Conservation (phyloP, 2,797 vertebrate species). For the Sarcoramphus papa region DNA sequence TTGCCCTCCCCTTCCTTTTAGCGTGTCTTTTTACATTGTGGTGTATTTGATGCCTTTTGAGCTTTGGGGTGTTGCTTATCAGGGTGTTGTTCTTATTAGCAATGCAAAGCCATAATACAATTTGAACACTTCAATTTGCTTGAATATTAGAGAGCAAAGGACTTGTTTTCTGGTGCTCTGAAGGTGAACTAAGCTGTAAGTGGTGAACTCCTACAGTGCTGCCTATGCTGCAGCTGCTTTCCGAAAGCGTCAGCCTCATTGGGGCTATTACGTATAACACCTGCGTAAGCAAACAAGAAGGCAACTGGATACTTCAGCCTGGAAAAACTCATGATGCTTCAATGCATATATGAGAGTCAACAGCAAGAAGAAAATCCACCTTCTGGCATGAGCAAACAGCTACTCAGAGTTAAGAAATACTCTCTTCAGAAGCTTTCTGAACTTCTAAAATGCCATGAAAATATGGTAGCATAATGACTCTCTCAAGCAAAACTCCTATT, state of each 20-base stretch:
- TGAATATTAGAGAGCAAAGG: not conserved
- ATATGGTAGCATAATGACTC: not conserved
- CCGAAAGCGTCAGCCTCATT: not conserved
- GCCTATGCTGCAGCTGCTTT: not conserved
- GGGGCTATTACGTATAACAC: slow-evolving; percentile 28
- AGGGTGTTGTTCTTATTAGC: not conserved
- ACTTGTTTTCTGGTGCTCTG: not conserved
- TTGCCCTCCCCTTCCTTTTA: not conserved
- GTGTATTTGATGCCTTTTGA: not conserved
- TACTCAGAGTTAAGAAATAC: not conserved
- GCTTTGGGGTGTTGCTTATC: not conserved
- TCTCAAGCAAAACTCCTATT: not conserved
- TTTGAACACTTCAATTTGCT: not conserved
- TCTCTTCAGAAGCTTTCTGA: not conserved
- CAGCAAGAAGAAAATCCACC: not conserved
- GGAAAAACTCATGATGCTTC: slow-evolving; percentile 19
- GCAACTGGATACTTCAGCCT: slow-evolving; percentile 4
- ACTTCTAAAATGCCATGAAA: not conserved
- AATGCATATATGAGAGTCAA: not conserved
- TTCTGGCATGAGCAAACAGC: not conserved
- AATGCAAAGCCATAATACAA: not conserved
- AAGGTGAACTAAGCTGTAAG: not conserved
- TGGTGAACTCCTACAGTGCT: not conserved
- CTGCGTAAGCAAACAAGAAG: slow-evolving; percentile 38
- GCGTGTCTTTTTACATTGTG: not conserved